phyloP scores from a whole-genome alignment of 2,113 vertebrate species.

The Microcebus ravelobensis region DNA sequence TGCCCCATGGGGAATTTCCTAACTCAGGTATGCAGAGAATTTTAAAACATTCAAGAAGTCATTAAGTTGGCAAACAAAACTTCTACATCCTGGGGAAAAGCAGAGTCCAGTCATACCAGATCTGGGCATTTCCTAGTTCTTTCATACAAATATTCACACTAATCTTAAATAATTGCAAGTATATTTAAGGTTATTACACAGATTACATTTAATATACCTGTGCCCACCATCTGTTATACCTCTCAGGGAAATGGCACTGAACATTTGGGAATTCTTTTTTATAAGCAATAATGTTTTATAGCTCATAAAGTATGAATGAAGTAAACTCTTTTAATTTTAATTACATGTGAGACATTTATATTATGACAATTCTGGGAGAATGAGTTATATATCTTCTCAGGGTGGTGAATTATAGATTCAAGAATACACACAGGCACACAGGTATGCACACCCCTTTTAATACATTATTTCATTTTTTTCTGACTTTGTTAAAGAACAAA shows the following conservation, averaged over 20 bases:
- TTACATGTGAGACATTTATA: slow-evolving; percentile 49
- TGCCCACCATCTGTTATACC: slow-evolving; percentile 44
- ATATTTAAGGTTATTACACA: slow-evolving; percentile 46
- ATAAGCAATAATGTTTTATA: slow-evolving; percentile 70
- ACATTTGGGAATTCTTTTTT: slow-evolving; percentile 66
- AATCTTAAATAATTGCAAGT: slow-evolving; percentile 61
- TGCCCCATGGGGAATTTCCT: background rate
- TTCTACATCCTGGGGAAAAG: background rate
- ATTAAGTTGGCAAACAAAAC: background rate
- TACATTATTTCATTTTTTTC: background rate
- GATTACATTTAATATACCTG: slow-evolving; percentile 50
- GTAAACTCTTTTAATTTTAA: slow-evolving; percentile 66
- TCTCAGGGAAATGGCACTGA: slow-evolving; percentile 24
- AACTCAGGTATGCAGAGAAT: background rate
- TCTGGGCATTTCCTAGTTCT: background rate
- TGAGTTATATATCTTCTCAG: background rate
- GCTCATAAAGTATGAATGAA: slow-evolving; percentile 57
- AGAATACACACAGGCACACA: background rate
- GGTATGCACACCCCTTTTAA: background rate
- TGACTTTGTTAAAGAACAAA: slow-evolving; percentile 28
- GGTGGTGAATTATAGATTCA: background rate
- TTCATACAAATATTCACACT: background rate
- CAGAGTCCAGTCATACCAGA: background rate
- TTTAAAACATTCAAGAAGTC: background rate
- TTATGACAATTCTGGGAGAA: slow-evolving; percentile 10